Evolutionary conservation across 2,888 invertebrate genomes (phyloP).

Genomic region (Brachyptera risi): DNA sequence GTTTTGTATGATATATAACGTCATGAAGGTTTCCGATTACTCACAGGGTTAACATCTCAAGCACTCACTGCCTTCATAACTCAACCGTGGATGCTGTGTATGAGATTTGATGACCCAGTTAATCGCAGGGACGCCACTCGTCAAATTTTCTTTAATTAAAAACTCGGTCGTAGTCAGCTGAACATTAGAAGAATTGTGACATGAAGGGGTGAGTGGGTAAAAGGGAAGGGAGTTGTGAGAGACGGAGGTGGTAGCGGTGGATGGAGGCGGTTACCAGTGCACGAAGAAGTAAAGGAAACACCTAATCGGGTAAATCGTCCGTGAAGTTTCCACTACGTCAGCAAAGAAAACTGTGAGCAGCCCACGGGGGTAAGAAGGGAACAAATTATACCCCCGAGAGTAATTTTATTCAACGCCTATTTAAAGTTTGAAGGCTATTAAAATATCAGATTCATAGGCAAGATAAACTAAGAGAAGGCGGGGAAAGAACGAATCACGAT

Average conservation of each 20-base stretch:
- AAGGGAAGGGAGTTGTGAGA: neutral
- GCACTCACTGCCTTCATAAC: neutral
- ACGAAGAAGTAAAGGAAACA: conserved; percentile 27
- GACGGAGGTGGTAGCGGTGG: neutral
- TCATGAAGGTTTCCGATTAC: no score
- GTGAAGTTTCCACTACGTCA: conserved; percentile 32
- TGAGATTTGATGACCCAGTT: conserved; percentile 18
- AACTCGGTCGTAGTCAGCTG: conserved; percentile 3
- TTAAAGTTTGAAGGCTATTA: conserved; percentile 31
- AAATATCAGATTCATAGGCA: no score
- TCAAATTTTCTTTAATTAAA: conserved; percentile 20
- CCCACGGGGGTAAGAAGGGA: conserved; percentile 15
- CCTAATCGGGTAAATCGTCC: conserved; percentile 32
- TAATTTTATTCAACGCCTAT: conserved; percentile 30
- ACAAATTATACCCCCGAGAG: conserved; percentile 30
- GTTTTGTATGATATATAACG: no score
- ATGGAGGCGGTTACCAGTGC: neutral
- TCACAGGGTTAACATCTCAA: neutral
- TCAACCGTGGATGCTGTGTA: no score
- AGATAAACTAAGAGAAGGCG: conserved; percentile 15
- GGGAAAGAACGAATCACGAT: neutral
- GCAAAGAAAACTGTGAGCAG: conserved; percentile 21
- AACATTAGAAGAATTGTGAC: neutral
- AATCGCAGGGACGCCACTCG: neutral
- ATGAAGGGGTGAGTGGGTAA: neutral